phyloP scores from a whole-genome alignment of 2,888 invertebrate genomes.

The Plagiodera versicolora region DNA sequence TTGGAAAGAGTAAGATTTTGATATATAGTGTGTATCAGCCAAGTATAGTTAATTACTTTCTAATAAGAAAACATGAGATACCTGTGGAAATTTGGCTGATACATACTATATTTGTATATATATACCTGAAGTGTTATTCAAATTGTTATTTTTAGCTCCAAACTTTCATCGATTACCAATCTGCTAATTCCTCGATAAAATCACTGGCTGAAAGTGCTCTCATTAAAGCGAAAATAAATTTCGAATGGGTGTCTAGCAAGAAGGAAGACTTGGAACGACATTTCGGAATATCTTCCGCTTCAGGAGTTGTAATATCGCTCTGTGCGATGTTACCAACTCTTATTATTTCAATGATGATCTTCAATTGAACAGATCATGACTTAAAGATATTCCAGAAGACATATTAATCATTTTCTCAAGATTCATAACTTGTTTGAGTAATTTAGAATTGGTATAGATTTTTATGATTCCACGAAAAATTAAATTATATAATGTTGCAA shows the following conservation, averaged over 20 bases:
- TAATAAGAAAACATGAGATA: too few species aligned
- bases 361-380: background rate
- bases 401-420: background rate
- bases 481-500: too few species aligned
- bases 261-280: constrained; percentile 23
- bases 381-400: background rate
- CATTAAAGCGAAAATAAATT: constrained; percentile 20
- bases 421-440: too few species aligned
- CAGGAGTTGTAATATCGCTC: background rate
- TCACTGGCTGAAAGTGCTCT: constrained; percentile 18
- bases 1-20: constrained; percentile 36
- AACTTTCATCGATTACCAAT: constrained; percentile 16
- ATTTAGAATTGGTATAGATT: too few species aligned
- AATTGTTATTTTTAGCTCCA: constrained; percentile 25
- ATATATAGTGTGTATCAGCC: background rate
- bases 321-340: background rate
- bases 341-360: background rate
- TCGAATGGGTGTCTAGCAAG: constrained; percentile 21
- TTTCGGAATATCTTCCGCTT: constrained; percentile 15
- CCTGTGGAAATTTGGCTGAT: too few species aligned
- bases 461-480: too few species aligned
- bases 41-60: too few species aligned
- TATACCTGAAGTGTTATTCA: too few species aligned
- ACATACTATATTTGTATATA: too few species aligned
- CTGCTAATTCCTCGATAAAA: constrained; percentile 17